These are phyloP conservation scores for Seira musarum DNA, from an alignment of 2,888 invertebrate species.

Conservation along the genomic window DNA sequence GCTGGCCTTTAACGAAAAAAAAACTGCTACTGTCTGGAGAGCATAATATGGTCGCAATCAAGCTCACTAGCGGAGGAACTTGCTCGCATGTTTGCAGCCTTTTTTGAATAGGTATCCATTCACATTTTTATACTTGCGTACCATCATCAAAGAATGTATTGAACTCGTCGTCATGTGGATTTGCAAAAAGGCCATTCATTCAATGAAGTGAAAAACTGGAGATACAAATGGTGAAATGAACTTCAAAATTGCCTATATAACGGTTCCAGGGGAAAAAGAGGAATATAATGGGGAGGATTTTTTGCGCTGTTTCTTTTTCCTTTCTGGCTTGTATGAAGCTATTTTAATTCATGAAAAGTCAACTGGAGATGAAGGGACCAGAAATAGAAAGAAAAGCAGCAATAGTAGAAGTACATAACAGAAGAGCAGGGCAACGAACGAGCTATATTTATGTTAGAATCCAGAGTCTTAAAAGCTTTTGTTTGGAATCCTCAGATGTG, in stretches of 20 bases:
- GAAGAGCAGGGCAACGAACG: conserved; percentile 1
- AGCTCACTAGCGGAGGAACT: no score
- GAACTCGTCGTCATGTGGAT: conserved; percentile 34
- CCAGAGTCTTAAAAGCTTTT: conserved; percentile 41
- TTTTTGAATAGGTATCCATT: neutral
- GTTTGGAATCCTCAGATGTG: conserved; percentile 29
- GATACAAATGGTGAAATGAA: conserved; percentile 40
- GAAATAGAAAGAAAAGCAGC: conserved; percentile 20
- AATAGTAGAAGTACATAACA: neutral
- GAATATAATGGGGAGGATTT: no score
- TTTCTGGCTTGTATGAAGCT: conserved; percentile 19
- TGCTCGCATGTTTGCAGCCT: neutral
- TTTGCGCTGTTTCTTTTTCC: no score
- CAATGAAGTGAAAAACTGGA: conserved; percentile 48
- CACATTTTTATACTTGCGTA: neutral
- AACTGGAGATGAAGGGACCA: conserved; percentile 23
- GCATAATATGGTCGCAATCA: neutral
- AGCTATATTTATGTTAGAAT: conserved; percentile 20
- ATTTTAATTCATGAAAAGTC: conserved; percentile 46
- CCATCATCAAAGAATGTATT: neutral
- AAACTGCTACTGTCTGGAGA: neutral
- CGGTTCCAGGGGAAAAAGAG: no score
- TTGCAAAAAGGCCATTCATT: conserved; percentile 46
- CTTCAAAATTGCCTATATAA: conserved; percentile 37
- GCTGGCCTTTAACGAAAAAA: conserved; percentile 20